Conservation (phyloP, 2,113 vertebrate genomes). For the Salminus brasiliensis region DNA sequence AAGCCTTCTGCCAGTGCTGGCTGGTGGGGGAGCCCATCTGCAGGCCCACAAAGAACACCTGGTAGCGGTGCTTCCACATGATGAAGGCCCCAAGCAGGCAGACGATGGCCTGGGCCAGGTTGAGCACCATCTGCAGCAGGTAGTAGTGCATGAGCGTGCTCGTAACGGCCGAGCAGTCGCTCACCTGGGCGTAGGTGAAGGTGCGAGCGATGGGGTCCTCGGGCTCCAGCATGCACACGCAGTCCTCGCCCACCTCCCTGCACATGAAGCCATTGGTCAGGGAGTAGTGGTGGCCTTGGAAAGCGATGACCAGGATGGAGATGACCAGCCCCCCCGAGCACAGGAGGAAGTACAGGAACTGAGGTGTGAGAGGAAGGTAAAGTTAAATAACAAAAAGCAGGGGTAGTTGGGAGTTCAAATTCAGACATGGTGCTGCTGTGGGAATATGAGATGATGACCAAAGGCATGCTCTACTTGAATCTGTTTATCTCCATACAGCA, state of each 20-base stretch:
- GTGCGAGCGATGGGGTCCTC: conserved; percentile 84
- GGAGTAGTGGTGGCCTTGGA: conserved; percentile 82
- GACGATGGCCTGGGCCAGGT: conserved; percentile 82
- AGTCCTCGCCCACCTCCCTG: conserved; percentile 55
- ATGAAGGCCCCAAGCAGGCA: conserved; percentile 85
- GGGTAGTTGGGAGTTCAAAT: too few relatives aligned
- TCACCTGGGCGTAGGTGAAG: conserved; percentile 80
- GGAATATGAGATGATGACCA: too few relatives aligned
- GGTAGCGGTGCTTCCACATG: conserved; percentile 97
- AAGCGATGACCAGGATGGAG: conserved; percentile 85
- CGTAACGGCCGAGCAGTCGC: conserved; percentile 80
- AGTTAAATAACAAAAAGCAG: too few relatives aligned
- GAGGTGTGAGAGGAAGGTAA: conserved; percentile 38
- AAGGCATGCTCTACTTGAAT: too few relatives aligned
- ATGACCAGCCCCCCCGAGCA: conserved; percentile 82
- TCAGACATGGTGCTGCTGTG: too few relatives aligned
- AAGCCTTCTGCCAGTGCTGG: conserved; percentile 81
- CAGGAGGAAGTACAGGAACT: conserved; percentile 92
- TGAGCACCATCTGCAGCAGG: conserved; percentile 88
- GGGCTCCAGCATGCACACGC: conserved; percentile 82
- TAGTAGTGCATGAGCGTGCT: conserved; percentile 82
- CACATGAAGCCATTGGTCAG: conserved; percentile 82
- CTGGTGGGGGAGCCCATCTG: conserved; percentile 70
- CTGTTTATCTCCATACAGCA: too few relatives aligned
- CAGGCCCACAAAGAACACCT: conserved; percentile 89